Evolutionary conservation across 2,113 vertebrate genomes (phyloP).

Genomic region (Ifrita kowaldi): DNA sequence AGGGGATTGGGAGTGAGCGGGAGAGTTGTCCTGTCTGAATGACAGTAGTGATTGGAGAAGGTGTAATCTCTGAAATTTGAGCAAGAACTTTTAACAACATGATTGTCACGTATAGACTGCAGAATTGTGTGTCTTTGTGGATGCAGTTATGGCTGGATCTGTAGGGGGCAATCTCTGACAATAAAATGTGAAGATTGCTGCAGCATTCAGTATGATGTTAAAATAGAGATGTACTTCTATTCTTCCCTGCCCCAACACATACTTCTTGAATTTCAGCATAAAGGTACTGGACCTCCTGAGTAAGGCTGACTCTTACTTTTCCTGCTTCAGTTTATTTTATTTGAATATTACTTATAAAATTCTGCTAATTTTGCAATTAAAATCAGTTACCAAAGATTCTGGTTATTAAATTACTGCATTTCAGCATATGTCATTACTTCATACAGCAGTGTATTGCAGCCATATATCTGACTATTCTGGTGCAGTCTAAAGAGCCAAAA

Average conservation of each 20-base stretch:
- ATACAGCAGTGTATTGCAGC: neutral
- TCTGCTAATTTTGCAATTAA: neutral
- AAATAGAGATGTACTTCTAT: neutral
- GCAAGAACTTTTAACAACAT: neutral
- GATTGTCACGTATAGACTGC: neutral
- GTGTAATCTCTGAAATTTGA: neutral
- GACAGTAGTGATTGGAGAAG: neutral
- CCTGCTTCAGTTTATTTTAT: neutral
- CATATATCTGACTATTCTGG: neutral
- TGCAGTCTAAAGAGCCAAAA: neutral
- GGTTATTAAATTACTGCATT: neutral
- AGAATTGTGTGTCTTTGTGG: neutral
- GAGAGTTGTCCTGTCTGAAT: neutral
- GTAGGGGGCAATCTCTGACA: conserved; percentile 73
- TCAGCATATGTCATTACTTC: neutral
- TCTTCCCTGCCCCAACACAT: neutral
- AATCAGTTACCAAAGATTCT: neutral
- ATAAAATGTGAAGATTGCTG: neutral
- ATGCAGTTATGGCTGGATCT: conserved; percentile 42
- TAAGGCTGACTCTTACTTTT: neutral
- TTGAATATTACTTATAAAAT: neutral
- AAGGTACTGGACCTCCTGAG: neutral
- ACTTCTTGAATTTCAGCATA: neutral
- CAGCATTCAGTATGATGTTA: neutral
- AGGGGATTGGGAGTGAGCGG: neutral